phyloP scores from a whole-genome alignment of 1,140 invertebrate species.

The Ylistrum balloti region DNA sequence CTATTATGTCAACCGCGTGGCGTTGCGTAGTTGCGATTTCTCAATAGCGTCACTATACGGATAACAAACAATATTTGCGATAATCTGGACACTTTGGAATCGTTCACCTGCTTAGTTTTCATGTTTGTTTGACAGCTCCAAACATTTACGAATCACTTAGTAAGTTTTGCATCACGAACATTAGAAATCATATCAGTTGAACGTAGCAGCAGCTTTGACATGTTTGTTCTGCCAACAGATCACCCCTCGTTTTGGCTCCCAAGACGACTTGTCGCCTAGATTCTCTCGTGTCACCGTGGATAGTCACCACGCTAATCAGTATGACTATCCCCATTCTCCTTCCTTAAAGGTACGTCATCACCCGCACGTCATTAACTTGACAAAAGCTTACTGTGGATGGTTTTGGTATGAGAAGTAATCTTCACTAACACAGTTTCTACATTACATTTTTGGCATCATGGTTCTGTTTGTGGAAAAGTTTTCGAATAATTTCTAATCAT shows the following conservation, averaged over 20 bases:
- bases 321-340: background rate
- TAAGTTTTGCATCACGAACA: too few relatives aligned
- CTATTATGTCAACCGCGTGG: too few relatives aligned
- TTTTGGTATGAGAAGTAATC: background rate
- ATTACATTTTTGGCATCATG: background rate
- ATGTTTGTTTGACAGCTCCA: too few relatives aligned
- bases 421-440: background rate
- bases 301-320: slow-evolving; percentile 13
- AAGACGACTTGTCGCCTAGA: background rate
- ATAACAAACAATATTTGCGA: too few relatives aligned
- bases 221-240: slow-evolving; percentile 33
- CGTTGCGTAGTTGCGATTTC: too few relatives aligned
- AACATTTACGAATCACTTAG: too few relatives aligned
- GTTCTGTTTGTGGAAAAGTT: background rate
- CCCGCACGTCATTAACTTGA: background rate
- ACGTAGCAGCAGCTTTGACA: background rate
- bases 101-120: too few relatives aligned
- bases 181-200: background rate
- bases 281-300: background rate
- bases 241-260: background rate
- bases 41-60: too few relatives aligned
- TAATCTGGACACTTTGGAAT: too few relatives aligned
- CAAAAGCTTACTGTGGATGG: background rate
- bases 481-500: background rate
- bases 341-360: background rate